Percentiles rank a stretch among this genome's conserved stretches.
These are phyloP conservation scores for Halcyon senegalensis DNA, from an alignment of 2,113 vertebrate species.

Conservation along the genomic window DNA sequence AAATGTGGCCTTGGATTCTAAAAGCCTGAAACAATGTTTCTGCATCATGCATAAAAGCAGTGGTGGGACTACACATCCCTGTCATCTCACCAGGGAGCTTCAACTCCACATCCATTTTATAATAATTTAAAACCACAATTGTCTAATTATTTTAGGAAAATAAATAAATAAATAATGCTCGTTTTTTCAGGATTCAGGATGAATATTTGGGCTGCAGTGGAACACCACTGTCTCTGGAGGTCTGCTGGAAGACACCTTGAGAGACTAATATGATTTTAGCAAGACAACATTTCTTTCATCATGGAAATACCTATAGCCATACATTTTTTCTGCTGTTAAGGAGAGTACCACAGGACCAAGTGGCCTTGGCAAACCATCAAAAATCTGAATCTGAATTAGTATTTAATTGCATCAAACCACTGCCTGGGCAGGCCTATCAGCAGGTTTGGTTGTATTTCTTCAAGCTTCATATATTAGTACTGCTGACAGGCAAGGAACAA, in stretches of 20 bases:
- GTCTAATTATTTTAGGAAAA: neutral
- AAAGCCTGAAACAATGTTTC: neutral
- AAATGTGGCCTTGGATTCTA: neutral
- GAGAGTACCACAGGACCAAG: neutral
- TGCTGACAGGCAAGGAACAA: neutral
- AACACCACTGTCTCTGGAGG: neutral
- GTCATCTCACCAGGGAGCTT: neutral
- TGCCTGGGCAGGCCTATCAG: neutral
- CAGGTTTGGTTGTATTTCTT: neutral
- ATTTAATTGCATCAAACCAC: neutral
- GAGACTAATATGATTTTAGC: neutral
- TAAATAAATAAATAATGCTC: neutral
- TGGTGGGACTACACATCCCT: neutral
- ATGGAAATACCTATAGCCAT: neutral
- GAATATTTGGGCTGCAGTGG: neutral
- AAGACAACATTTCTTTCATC: neutral
- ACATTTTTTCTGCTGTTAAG: neutral
- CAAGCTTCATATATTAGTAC: neutral
- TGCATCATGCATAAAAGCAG: neutral
- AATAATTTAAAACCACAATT: neutral
- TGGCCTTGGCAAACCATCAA: neutral
- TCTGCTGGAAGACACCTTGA: neutral
- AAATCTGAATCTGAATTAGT: slow-evolving; percentile 14
- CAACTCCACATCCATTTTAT: neutral
- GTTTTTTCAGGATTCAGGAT: neutral